Base-by-base conservation (phyloP, 2,888 invertebrate species). In the Metallyticus violacea region DNA sequence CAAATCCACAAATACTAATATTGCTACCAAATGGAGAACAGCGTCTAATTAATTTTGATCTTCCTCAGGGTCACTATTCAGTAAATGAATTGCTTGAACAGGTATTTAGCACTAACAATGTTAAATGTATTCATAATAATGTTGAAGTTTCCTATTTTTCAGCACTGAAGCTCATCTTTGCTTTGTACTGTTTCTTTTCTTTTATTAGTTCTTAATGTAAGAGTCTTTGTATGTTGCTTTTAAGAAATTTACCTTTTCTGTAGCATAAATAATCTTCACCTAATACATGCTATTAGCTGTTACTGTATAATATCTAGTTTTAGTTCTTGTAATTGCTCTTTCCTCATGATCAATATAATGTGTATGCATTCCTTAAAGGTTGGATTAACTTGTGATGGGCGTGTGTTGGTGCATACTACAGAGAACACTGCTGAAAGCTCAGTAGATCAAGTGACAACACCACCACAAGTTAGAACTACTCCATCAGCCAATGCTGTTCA, bases 21-120 rank as follows among this genome's bases (percentile, higher is more conserved):
- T 40, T 85, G 3, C 30, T 85, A 26, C 85, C 85, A 26, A 25
- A 85, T 79, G 85, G 85, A 26, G 77, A 62, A 4, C 85, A 79
- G 27, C 85, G 40, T 27, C 6, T 85, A n/a, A 26, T 79, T n/a
- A 85, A 79, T 26, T 7, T 85, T 7, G 77, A 62, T 62, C 40
- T 79, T 22, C 26, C 85, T 3, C 85, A 79, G 2, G 85, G 85
- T 1, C 40, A 7, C 28, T 40, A 25, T n/a, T 81, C 81, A 5
- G 15, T 83, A 15, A 0, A 22, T 15, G 83, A 83, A 22, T 27
- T 83, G 9, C 77, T 83, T n/a, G 77, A 83, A 77, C 83, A 83
- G 83, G 83, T 83, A n/a, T 28, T 28, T 25, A 22, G 7, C 2
- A 0, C 15, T 22, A 62, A 62, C 15, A 62, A n/a, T n/a, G n/a